Evolutionary conservation across 92 coral and sea anemone genomes (phyloP).

Genomic region (Phenganax stokvisi): DNA sequence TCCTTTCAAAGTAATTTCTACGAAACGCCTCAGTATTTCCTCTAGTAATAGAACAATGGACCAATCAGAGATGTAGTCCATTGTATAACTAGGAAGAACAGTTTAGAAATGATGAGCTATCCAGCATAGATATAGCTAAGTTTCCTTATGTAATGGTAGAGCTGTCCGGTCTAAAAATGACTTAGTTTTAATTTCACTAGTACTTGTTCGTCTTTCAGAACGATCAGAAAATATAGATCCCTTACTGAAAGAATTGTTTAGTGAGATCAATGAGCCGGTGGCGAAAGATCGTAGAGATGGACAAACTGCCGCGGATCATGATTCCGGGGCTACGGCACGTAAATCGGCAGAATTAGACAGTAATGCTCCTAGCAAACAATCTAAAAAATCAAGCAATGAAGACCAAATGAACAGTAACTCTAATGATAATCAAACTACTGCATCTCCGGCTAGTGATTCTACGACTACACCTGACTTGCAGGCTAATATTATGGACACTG

Average conservation of each 20-base stretch:
- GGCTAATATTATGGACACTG: background rate
- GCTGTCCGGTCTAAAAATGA: background rate
- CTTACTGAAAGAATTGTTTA: constrained; percentile 36
- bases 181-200: background rate
- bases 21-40: no score
- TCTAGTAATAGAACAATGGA: no score
- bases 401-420: constrained; percentile 8
- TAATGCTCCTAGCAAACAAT: background rate
- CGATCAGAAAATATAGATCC: constrained; percentile 41
- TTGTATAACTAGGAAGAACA: no score
- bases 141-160: background rate
- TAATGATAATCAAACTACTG: background rate
- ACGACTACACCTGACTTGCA: background rate
- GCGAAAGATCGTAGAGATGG: constrained; percentile 42
- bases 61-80: no score
- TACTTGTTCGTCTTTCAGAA: background rate
- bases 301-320: constrained; percentile 30
- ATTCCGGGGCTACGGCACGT: background rate
- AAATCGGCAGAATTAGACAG: background rate
- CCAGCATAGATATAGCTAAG: no score
- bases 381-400: background rate
- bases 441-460: background rate
- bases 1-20: no score
- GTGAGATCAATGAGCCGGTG: constrained; percentile 31
- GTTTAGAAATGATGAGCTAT: no score